Evolutionary conservation across 2,888 invertebrate genomes (phyloP).

Genomic region (Furcula furcula): DNA sequence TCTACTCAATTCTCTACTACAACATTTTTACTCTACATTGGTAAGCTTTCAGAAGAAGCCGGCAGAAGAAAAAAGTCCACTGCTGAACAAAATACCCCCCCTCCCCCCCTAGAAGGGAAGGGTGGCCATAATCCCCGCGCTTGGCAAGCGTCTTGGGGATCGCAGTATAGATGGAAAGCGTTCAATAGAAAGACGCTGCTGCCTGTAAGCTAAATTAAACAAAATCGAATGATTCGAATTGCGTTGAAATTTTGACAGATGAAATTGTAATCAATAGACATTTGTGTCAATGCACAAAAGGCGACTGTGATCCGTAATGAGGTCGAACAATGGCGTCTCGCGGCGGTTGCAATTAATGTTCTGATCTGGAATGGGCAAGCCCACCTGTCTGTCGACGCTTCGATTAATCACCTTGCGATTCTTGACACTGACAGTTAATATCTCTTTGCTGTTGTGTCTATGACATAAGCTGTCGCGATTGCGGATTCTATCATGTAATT

Average conservation of each 20-base stretch:
- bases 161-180: too few species aligned
- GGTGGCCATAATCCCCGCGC: too few species aligned
- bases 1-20: too few species aligned
- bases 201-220: constrained; percentile 17
- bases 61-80: too few species aligned
- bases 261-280: constrained; percentile 21
- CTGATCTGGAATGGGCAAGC: constrained; percentile 30
- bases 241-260: constrained; percentile 39
- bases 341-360: constrained; percentile 47
- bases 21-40: too few species aligned
- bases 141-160: too few species aligned
- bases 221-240: constrained; percentile 9
- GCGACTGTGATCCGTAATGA: constrained; percentile 22
- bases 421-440: constrained; percentile 65
- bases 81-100: too few species aligned
- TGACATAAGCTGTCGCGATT: constrained; percentile 16
- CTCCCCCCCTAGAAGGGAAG: too few species aligned
- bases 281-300: constrained; percentile 26
- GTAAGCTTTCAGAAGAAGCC: too few species aligned
- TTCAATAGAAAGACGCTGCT: too few species aligned
- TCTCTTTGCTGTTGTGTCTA: constrained; percentile 27
- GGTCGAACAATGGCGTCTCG: constrained; percentile 20
- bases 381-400: constrained; percentile 43
- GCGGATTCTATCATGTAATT: not conserved
- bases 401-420: constrained; percentile 63